phyloP scores from a whole-genome alignment of 2,888 invertebrate species.

The Chesias legatella region DNA sequence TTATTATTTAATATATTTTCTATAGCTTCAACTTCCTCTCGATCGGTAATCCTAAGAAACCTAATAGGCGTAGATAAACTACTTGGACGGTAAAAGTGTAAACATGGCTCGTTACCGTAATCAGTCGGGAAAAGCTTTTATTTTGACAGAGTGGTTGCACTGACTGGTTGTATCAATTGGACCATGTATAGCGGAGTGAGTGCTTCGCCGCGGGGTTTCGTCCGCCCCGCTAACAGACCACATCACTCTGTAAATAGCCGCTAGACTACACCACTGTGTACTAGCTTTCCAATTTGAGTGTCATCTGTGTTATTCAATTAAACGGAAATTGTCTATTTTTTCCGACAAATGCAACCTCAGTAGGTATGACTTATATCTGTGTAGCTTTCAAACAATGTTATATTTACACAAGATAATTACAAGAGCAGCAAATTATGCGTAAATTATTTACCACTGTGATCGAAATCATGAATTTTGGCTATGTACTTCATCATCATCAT shows the following conservation, averaged over 20 bases:
- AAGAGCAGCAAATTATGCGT: no score
- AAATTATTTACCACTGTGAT: no score
- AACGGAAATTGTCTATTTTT: constrained; percentile 1
- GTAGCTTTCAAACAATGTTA: no score
- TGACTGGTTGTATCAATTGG: constrained; percentile 13
- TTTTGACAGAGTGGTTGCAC: constrained; percentile 10
- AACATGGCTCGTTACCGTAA: constrained; percentile 2
- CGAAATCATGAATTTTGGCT: no score
- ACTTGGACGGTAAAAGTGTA: constrained; percentile 2
- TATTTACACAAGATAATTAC: no score
- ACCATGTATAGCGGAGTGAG: constrained; percentile 26
- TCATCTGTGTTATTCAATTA: neutral
- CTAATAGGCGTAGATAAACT: no score
- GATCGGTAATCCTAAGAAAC: no score
- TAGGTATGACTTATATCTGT: no score
- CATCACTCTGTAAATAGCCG: constrained; percentile 27
- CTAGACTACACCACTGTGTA: constrained; percentile 4
- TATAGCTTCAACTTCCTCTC: no score
- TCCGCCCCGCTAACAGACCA: constrained; percentile 18
- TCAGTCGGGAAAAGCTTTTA: constrained; percentile 3
- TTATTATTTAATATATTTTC: no score
- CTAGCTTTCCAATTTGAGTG: constrained; percentile 12
- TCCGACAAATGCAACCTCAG: no score
- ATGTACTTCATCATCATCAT: no score
- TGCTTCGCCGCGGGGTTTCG: constrained; percentile 20